These are phyloP conservation scores for Lepidonotus clava DNA, from an alignment of 2,888 invertebrate genomes.

Conservation along the genomic window DNA sequence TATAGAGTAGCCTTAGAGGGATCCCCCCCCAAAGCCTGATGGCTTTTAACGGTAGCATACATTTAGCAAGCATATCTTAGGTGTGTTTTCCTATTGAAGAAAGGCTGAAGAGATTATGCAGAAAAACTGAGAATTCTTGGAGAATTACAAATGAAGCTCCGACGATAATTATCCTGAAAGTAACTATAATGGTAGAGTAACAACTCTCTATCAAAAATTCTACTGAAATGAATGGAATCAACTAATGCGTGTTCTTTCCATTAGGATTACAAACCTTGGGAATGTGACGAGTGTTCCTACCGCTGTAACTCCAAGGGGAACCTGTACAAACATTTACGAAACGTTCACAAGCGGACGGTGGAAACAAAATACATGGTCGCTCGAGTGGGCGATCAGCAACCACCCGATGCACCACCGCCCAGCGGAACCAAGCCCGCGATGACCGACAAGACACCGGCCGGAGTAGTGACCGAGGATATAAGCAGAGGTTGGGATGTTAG, in stretches of 20 bases:
- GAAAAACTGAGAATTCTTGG: too few relatives aligned
- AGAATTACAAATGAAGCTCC: too few relatives aligned
- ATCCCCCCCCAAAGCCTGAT: too few relatives aligned
- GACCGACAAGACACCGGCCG: neutral
- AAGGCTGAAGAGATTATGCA: too few relatives aligned
- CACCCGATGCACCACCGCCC: too few relatives aligned
- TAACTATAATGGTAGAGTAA: too few relatives aligned
- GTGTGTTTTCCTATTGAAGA: too few relatives aligned
- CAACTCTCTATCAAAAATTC: too few relatives aligned
- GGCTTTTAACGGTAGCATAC: too few relatives aligned
- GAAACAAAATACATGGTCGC: constrained; percentile 15
- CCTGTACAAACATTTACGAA: constrained; percentile 20
- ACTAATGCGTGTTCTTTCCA: neutral
- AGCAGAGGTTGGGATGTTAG: neutral
- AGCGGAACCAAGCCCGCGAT: neutral
- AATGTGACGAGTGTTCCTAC: constrained; percentile 38
- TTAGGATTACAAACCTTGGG: constrained; percentile 31
- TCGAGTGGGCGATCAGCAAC: neutral
- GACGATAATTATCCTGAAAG: too few relatives aligned
- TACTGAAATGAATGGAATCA: neutral
- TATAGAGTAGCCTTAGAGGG: too few relatives aligned
- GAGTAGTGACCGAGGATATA: neutral
- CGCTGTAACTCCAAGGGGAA: constrained; percentile 48
- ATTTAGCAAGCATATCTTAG: too few relatives aligned
- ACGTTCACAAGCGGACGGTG: constrained; percentile 35